Conservation (phyloP, 2,888 invertebrate genomes). For the Parnassius smintheus region DNA sequence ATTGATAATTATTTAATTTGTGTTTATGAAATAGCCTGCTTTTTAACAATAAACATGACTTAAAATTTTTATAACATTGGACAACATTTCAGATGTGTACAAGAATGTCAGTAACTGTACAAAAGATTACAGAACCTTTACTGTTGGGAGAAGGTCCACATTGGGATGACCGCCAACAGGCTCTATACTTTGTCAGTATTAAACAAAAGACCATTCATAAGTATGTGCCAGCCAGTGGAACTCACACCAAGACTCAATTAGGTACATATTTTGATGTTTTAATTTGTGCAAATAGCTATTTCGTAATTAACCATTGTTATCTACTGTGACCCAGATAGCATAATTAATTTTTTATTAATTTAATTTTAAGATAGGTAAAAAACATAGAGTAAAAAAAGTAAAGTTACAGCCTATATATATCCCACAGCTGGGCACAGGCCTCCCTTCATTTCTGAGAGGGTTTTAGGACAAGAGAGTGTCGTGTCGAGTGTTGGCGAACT, state of each 20-base stretch:
- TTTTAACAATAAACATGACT: too few relatives aligned
- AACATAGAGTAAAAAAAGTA: too few relatives aligned
- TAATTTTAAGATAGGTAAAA: too few relatives aligned
- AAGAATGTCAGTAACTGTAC: slow-evolving; percentile 60
- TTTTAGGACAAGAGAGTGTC: too few relatives aligned
- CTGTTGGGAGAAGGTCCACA: slow-evolving; percentile 86
- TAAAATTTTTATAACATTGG: too few relatives aligned
- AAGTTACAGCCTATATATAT: too few relatives aligned
- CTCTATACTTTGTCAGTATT: slow-evolving; percentile 84
- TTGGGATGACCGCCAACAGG: slow-evolving; percentile 83
- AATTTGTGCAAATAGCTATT: not conserved
- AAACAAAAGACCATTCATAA: slow-evolving; percentile 71
- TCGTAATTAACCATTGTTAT: not conserved
- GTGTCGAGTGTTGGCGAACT: too few relatives aligned
- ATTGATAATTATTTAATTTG: too few relatives aligned
- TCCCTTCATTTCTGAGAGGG: too few relatives aligned
- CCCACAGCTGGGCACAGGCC: too few relatives aligned
- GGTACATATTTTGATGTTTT: slow-evolving; percentile 44
- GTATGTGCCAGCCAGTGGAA: slow-evolving; percentile 71
- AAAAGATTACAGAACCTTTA: slow-evolving; percentile 66
- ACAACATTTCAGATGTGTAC: too few relatives aligned
- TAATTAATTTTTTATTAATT: not conserved
- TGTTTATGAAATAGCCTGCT: too few relatives aligned
- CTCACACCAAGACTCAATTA: slow-evolving; percentile 73
- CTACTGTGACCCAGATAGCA: not conserved